phyloP scores from a whole-genome alignment of 2,113 vertebrate species.

The Oreochromis tanganicae region DNA sequence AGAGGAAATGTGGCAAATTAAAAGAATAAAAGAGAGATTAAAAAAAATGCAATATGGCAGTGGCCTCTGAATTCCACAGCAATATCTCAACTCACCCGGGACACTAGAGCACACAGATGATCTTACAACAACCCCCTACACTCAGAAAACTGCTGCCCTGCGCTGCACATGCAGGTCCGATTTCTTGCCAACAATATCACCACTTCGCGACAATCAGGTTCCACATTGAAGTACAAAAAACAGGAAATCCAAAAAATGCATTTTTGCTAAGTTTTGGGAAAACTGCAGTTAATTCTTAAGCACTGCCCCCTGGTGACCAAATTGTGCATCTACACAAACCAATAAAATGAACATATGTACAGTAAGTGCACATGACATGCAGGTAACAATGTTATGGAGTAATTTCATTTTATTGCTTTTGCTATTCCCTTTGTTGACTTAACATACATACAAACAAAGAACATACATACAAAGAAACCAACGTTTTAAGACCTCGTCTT shows the following conservation, averaged over 20 bases:
- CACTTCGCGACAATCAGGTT: neutral
- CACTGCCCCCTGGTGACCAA: neutral
- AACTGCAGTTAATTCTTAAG: neutral
- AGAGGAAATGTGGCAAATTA: neutral
- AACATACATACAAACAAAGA: neutral
- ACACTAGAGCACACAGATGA: neutral
- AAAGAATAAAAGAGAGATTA: accelerated
- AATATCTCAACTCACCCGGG: neutral
- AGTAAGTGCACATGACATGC: neutral
- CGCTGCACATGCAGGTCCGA: neutral
- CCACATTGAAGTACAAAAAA: neutral
- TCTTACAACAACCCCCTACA: neutral
- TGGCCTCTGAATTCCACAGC: neutral
- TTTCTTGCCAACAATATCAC: neutral
- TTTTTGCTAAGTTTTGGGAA: neutral
- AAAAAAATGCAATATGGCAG: neutral
- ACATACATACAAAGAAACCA: neutral
- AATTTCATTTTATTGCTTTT: neutral
- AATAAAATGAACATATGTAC: neutral
- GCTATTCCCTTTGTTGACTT: neutral
- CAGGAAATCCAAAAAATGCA: neutral
- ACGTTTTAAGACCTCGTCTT: neutral
- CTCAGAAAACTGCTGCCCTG: neutral
- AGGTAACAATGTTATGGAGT: neutral
- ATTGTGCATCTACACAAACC: neutral